Evolutionary conservation across 2,888 invertebrate species (phyloP).

Genomic region (Mylabris sibirica): DNA sequence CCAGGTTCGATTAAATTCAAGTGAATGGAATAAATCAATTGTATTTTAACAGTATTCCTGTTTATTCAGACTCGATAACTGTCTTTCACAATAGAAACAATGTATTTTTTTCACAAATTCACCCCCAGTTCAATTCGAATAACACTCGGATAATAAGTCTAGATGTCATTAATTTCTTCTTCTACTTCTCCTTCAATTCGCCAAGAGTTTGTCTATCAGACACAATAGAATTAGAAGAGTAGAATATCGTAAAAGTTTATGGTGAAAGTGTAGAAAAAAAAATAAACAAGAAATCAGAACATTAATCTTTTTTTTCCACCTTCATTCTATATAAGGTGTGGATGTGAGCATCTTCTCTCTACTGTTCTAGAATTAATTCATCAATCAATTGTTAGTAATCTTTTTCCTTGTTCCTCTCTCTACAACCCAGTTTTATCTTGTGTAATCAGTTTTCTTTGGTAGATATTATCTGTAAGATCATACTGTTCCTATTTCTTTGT

Average conservation of each 20-base stretch:
- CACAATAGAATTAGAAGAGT: background rate
- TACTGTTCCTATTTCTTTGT: background rate
- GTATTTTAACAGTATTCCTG: background rate
- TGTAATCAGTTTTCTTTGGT: background rate
- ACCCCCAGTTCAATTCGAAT: background rate
- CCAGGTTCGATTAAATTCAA: background rate
- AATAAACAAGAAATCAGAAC: slow-evolving; percentile 4
- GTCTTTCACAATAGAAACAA: background rate
- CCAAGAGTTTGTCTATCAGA: background rate
- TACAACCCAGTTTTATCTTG: background rate
- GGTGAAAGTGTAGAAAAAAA: background rate
- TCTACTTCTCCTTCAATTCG: too few relatives aligned
- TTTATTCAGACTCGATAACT: background rate
- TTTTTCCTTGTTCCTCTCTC: background rate
- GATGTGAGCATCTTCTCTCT: background rate
- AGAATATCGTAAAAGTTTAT: background rate
- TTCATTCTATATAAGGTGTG: background rate
- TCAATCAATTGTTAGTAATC: background rate
- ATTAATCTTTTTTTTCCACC: slow-evolving; percentile 3
- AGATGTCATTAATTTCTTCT: background rate
- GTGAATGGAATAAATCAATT: background rate
- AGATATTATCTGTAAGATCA: background rate
- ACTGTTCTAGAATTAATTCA: background rate
- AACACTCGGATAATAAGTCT: background rate
- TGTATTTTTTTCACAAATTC: background rate